Conservation (phyloP, 1,140 invertebrate genomes). For the Paralvinella palmiformis region DNA sequence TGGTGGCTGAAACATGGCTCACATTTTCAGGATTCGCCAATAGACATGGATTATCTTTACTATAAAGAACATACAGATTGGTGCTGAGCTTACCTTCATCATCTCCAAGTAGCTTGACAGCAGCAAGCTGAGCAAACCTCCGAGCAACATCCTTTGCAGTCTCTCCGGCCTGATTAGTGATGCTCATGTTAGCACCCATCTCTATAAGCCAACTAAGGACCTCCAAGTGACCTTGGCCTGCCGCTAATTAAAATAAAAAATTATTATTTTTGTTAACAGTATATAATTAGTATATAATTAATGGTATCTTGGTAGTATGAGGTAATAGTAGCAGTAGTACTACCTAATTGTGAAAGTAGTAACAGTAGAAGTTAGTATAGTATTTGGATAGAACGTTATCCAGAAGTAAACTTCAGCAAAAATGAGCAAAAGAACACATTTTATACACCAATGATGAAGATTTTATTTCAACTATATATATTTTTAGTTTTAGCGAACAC, state of each 20-base stretch:
- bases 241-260: conserved; percentile 32
- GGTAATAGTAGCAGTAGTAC: too few relatives aligned
- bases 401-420: too few relatives aligned
- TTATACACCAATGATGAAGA: too few relatives aligned
- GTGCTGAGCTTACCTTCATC: conserved; percentile 26
- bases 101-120: conserved; percentile 44
- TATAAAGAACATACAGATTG: background rate
- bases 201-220: conserved; percentile 50
- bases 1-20: too few relatives aligned
- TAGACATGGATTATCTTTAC: background rate
- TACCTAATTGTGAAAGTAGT: too few relatives aligned
- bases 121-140: conserved; percentile 47
- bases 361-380: too few relatives aligned
- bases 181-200: conserved; percentile 47
- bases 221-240: conserved; percentile 48
- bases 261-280: background rate
- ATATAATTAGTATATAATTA: background rate
- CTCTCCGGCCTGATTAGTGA: conserved; percentile 46
- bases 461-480: too few relatives aligned
- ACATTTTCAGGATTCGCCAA: too few relatives aligned
- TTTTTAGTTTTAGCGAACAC: too few relatives aligned
- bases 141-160: conserved; percentile 44
- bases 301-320: too few relatives aligned
- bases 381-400: too few relatives aligned
- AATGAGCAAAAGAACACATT: too few relatives aligned